Base-by-base conservation (phyloP, 2,888 invertebrate genomes). In the Epinotia ramella region DNA sequence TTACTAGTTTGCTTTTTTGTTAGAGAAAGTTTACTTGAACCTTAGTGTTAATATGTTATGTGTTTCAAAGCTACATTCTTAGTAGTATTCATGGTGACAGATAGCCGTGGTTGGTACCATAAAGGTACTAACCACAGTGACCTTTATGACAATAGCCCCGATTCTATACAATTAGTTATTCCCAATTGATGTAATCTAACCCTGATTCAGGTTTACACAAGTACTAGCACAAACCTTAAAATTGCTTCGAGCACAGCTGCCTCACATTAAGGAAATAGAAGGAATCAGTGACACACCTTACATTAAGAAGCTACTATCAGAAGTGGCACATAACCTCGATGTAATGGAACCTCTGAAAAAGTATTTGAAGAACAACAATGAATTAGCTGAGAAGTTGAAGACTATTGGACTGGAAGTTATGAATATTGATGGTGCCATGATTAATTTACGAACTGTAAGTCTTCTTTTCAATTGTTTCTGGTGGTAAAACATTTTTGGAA, bases 391-490 rank as follows among this genome's bases (percentile, higher is more conserved):
- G 5, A 77, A 83, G 0, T 49, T 92, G 60, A 79, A 73, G 66
- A 78, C 76, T 1, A 63, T 84, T 0, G 70, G 88, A 0, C 64
- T 71, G 20, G 78, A 81, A 16, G 81, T 83, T 13, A 70, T 86
- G 11, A 80, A 87, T 76, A 79, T 93, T 76, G 80, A 84, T 69
- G 82, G 82, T 12, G 82, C 86, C 28, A 79, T 84, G 9, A 72
- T 93, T 13, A 89, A 92, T 84, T 84, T 94, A 68, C 81, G 86
- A 64, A 80, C 80, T 81, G 93, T 93, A 77, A 88, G 88, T 84
- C 0, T 12, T 7, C 4, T 1, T 59, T 16, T 53, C n/a, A 53
- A n/a, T 66, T 66, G 7, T n/a, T 33, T 3, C 13, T 33, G 9
- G 16, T 4, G 16, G 3, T 16, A 49, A 13, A 49, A n/a, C 0